Percentiles rank a stretch among this genome's conserved stretches.
Evolutionary conservation across 2,113 vertebrate genomes (phyloP).

Genomic region (Micronisus gabar): DNA sequence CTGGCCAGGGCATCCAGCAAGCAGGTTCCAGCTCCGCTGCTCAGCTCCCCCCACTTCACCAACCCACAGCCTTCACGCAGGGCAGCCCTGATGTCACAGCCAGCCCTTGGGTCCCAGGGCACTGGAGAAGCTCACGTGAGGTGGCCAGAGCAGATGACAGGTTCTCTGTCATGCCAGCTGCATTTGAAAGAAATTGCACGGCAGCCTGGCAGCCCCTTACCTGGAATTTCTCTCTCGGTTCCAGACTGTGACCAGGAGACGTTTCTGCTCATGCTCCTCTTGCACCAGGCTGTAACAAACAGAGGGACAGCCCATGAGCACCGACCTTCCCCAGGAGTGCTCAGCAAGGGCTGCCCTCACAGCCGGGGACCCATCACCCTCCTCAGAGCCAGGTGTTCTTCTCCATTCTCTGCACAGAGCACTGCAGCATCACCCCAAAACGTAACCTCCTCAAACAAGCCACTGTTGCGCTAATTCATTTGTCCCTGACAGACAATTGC

Average conservation of each 20-base stretch:
- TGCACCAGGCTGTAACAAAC: slow-evolving; percentile 73
- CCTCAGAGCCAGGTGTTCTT: not conserved
- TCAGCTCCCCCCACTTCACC: no score
- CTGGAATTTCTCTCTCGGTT: slow-evolving; percentile 76
- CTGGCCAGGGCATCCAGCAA: not conserved
- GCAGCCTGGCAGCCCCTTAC: slow-evolving; percentile 55
- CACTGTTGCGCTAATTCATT: not conserved
- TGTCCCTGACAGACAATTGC: not conserved
- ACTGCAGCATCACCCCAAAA: not conserved
- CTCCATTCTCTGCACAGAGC: not conserved
- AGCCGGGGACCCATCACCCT: not conserved
- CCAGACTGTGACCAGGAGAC: slow-evolving; percentile 87
- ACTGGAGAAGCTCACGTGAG: not conserved
- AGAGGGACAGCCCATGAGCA: not conserved
- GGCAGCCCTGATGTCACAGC: not conserved
- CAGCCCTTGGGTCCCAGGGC: accelerated
- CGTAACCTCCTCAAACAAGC: not conserved
- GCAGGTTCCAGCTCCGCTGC: not conserved
- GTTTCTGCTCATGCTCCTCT: slow-evolving; percentile 78
- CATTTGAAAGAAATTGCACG: accelerated
- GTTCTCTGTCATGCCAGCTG: not conserved
- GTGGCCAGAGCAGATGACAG: not conserved
- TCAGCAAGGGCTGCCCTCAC: not conserved
- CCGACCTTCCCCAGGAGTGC: not conserved
- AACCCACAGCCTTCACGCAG: accelerated